A percentile compares a stretch with the other conserved stretches of the same genome.
Evolutionary conservation across 2,888 invertebrate genomes (phyloP).

Genomic region (Gonocerus acuteangulatus): DNA sequence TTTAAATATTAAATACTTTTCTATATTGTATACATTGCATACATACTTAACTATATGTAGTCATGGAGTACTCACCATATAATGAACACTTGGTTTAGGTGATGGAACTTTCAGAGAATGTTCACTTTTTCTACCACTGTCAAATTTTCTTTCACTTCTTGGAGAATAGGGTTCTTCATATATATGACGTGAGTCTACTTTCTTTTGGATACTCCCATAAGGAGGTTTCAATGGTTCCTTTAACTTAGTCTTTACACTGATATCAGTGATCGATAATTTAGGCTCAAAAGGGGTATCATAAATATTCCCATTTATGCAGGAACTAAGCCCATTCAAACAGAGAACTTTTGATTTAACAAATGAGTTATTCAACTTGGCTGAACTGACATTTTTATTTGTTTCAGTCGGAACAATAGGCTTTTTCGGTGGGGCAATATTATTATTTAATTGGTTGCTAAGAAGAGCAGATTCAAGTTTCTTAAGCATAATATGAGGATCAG

Average conservation of each 20-base stretch:
- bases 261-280: not conserved
- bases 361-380: not conserved
- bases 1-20: too few relatives aligned
- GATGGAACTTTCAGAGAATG: not conserved
- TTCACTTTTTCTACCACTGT: not conserved
- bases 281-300: slow-evolving; percentile 30
- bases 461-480: slow-evolving; percentile 56
- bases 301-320: slow-evolving; percentile 21
- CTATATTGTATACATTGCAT: too few relatives aligned
- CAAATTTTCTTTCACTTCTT: slow-evolving; percentile 14
- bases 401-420: not conserved
- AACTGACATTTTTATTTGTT: not conserved
- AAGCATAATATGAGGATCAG: slow-evolving; percentile 54
- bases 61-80: slow-evolving; percentile 9
- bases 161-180: slow-evolving; percentile 26
- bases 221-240: not conserved
- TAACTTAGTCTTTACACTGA: not conserved
- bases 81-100: slow-evolving; percentile 9
- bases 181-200: slow-evolving; percentile 1
- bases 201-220: slow-evolving; percentile 5
- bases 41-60: too few relatives aligned
- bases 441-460: slow-evolving; percentile 46
- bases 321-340: slow-evolving; percentile 18
- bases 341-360: not conserved
- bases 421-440: not conserved